These are phyloP conservation scores for Diorhabda carinulata DNA, from an alignment of 1,140 invertebrate species.

Conservation along the genomic window DNA sequence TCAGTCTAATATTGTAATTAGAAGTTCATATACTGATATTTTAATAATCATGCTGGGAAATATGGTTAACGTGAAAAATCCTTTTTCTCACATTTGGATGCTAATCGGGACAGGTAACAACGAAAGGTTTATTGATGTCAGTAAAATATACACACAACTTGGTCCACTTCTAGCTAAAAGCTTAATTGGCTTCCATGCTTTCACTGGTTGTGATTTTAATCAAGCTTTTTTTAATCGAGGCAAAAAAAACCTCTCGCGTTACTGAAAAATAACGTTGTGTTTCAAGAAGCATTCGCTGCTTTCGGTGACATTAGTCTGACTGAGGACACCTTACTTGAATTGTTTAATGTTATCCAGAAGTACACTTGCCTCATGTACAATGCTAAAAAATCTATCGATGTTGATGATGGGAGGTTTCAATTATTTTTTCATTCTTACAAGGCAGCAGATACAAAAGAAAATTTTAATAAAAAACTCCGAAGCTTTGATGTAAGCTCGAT, in stretches of 20 bases:
- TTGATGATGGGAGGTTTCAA: constrained; percentile 33
- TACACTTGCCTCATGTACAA: constrained; percentile 25
- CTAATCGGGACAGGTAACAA: constrained; percentile 9
- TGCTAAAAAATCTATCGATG: constrained; percentile 29
- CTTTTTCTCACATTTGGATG: constrained; percentile 30
- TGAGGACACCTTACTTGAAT: constrained; percentile 5
- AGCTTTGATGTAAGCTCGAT: no score
- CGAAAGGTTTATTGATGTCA: constrained; percentile 22
- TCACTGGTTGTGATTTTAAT: constrained; percentile 28
- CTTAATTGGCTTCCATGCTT: no score
- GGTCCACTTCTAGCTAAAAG: constrained; percentile 13
- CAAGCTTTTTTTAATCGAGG: constrained; percentile 24
- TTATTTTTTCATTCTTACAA: constrained; percentile 12
- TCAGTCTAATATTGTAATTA: no score
- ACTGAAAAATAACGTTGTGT: no score
- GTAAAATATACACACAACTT: constrained; percentile 19
- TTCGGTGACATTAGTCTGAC: constrained; percentile 8
- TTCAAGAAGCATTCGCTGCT: no score
- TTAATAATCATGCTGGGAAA: no score
- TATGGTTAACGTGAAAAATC: constrained; percentile 11
- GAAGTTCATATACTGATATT: no score
- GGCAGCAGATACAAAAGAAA: no score
- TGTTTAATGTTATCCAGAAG: constrained; percentile 19
- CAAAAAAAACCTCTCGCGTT: background rate
- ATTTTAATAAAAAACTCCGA: no score